Conservation (phyloP, 2,797 vertebrate species). For the Hyperoplus immaculatus region DNA sequence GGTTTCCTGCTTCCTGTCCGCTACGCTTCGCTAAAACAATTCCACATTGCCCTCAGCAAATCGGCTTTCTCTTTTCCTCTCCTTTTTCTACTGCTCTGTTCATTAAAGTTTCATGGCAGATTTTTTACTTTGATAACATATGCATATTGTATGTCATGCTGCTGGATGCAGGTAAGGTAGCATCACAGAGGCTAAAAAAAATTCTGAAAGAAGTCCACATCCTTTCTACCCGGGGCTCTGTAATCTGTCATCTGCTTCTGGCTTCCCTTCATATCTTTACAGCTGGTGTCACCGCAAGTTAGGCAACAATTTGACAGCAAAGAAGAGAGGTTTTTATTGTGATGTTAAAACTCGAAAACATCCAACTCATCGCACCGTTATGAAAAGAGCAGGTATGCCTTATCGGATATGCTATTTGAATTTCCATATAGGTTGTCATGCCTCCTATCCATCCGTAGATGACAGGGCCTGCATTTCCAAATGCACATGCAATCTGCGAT, state of each 20-base stretch:
- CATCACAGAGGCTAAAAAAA: slow-evolving; percentile 60
- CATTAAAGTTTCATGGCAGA: slow-evolving; percentile 86
- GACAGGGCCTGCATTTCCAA: slow-evolving; percentile 55
- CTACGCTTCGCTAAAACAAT: slow-evolving; percentile 83
- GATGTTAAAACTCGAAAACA: slow-evolving; percentile 63
- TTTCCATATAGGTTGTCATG: slow-evolving; percentile 65
- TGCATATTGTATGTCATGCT: slow-evolving; percentile 82
- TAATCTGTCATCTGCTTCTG: slow-evolving; percentile 43
- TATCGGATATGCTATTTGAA: slow-evolving; percentile 68
- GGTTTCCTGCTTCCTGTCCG: slow-evolving; percentile 76
- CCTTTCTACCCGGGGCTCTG: slow-evolving; percentile 41
- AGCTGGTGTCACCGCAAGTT: slow-evolving; percentile 52
- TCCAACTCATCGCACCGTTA: slow-evolving; percentile 39
- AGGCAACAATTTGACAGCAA: slow-evolving; percentile 48
- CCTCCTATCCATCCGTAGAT: slow-evolving; percentile 37
- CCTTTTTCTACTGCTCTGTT: slow-evolving; percentile 67
- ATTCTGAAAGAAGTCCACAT: slow-evolving; percentile 48
- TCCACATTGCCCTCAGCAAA: slow-evolving; percentile 82
- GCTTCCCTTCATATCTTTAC: slow-evolving; percentile 40
- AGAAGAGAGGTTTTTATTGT: slow-evolving; percentile 56
- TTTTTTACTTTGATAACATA: slow-evolving; percentile 85
- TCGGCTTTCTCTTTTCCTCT: slow-evolving; percentile 68
- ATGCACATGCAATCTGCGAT: slow-evolving; percentile 56
- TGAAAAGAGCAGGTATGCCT: slow-evolving; percentile 40
- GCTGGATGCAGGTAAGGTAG: slow-evolving; percentile 75